phyloP scores from a whole-genome alignment of 2,888 invertebrate species.

The Lingula anatina region DNA sequence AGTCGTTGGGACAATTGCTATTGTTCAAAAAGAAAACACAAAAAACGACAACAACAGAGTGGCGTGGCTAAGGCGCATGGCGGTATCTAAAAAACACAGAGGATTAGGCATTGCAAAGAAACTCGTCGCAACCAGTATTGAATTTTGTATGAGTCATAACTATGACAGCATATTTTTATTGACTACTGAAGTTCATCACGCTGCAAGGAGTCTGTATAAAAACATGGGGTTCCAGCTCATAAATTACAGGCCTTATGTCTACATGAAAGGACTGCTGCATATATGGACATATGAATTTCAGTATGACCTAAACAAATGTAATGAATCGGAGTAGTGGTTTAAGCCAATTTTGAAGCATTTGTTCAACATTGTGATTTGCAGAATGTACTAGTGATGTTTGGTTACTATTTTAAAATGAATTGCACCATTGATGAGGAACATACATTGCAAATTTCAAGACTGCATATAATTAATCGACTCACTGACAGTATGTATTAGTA shows the following conservation, averaged over 20 bases:
- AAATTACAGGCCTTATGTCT: slow-evolving; percentile 12
- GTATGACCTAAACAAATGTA: too few relatives aligned
- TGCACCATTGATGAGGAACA: too few relatives aligned
- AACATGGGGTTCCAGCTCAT: slow-evolving; percentile 12
- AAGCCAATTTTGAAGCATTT: too few relatives aligned
- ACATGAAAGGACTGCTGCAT: slow-evolving; percentile 12
- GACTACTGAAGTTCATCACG: slow-evolving; percentile 18
- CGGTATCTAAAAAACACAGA: slow-evolving; percentile 12
- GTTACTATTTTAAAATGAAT: too few relatives aligned
- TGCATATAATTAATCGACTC: too few relatives aligned
- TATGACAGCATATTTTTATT: slow-evolving; percentile 16
- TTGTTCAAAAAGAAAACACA: slow-evolving; percentile 9
- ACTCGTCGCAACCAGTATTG: slow-evolving; percentile 11
- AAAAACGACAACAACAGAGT: slow-evolving; percentile 4
- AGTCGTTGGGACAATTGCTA: slow-evolving; percentile 18
- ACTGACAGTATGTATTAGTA: too few relatives aligned
- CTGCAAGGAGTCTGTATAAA: slow-evolving; percentile 15
- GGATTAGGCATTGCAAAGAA: slow-evolving; percentile 17
- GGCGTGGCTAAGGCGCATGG: slow-evolving; percentile 21
- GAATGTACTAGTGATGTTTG: too few relatives aligned
- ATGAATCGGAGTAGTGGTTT: too few relatives aligned
- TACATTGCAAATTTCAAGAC: too few relatives aligned
- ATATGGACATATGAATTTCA: slow-evolving; percentile 19
- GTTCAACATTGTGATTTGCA: too few relatives aligned
- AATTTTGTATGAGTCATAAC: slow-evolving; percentile 12